Base-by-base conservation (phyloP, 2,797 vertebrate genomes). In the Gallinago solitaria region DNA sequence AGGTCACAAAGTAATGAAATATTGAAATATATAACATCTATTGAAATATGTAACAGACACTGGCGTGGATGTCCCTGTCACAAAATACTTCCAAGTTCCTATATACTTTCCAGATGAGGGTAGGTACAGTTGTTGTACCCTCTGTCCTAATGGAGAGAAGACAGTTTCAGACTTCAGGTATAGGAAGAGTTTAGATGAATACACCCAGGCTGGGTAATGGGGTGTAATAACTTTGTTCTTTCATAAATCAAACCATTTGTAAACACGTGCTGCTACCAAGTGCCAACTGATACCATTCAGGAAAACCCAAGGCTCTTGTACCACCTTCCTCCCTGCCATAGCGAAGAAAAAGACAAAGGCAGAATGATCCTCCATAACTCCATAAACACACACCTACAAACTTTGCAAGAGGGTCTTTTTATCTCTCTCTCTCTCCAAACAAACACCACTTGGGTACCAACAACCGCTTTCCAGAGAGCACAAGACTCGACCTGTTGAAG, bases 61-160 rank as follows among this genome's bases (percentile, higher is more conserved):
- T 1, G 2, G 61, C 41, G 43, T 1, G 0, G 0, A 37, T 12
- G 19, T 14, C 73, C 28, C 68, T 35, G 25, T 16, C 63, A 33
- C 27, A 67, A 71, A 82, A 69, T 1, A 9, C n/a, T 89, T 37
- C 67, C 47, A 53, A 48, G 35, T 30, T 54, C 48, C 28, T 9
- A 7, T 1, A 2, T 0, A 32, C 24, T 70, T 41, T 14, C 32
- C 53, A 67, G 28, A 50, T 74, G 6, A 54, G 23, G 2, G 9
- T 7, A 8, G 24, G 27, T 18, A 11, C 2, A 0, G 28, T 27
- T 64, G 21, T 12, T 9, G 5, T 45, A 32, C 9, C 51, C 23
- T 39, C 60, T 50, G 51, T 53, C n/a, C n/a, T 37, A 37, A 51
- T 0, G 4, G 25, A 48, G 56, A 67, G 35, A 24, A 15, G 56